Conservation (phyloP, 2,113 vertebrate species). For the Triplophysa dalaica region DNA sequence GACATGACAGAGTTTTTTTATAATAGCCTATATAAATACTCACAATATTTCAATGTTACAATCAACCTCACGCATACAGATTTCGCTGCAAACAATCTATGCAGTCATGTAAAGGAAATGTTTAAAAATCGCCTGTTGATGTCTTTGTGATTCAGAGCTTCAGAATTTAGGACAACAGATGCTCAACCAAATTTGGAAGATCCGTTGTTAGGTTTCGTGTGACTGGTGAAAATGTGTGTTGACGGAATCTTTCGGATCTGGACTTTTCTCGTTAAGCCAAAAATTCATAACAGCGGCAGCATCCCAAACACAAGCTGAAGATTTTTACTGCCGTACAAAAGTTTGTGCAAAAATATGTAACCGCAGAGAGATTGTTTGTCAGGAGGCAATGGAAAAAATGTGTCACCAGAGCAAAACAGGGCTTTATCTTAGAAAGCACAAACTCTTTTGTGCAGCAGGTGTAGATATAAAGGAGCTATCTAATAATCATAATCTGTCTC, state of each 20-base stretch:
- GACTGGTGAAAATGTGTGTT: not conserved
- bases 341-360: too few relatives aligned
- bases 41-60: too few relatives aligned
- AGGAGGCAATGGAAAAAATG: not conserved
- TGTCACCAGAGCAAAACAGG: not conserved
- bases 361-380: too few relatives aligned
- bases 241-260: not conserved
- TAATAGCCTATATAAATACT: too few relatives aligned
- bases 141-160: slow-evolving; percentile 1
- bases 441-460: not conserved
- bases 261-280: not conserved
- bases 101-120: not conserved
- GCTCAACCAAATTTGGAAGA: not conserved
- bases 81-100: not conserved
- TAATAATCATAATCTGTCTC: not conserved
- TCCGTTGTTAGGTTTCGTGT: not conserved
- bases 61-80: too few relatives aligned
- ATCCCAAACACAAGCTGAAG: too few relatives aligned
- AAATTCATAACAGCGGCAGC: not conserved
- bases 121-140: not conserved
- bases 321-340: too few relatives aligned
- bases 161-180: not conserved
- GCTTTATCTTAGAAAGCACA: not conserved
- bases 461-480: not conserved
- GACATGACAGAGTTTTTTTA: too few relatives aligned